Base-by-base conservation (phyloP, 2,113 vertebrate genomes). In the Tiliqua scincoides region DNA sequence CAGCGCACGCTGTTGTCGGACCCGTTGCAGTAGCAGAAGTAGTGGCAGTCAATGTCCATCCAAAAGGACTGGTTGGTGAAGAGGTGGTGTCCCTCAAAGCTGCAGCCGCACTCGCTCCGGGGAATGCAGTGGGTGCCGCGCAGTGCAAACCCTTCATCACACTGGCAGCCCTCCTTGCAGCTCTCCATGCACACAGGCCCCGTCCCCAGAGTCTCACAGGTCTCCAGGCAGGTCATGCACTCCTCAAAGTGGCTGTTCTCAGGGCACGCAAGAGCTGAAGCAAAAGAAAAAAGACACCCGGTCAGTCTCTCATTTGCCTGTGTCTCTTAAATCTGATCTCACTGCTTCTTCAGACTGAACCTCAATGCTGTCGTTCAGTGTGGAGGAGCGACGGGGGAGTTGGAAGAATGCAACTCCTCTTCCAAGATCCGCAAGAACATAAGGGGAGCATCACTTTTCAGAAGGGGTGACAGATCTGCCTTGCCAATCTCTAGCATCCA, bases 241-340 rank as follows among this genome's bases (percentile, higher is more conserved):
- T 99, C 98, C 77, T 99, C 98, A 0, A 99, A 99, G 81, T 99
- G 98, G 88, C 99, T 99, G 95, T 99, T 98, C 87, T 97, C 97
- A 0, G 98, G 98, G 88, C 99, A 99, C 0, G 98, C 91, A 15
- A 99, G 97, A 89, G 98, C 99, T 99, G 95, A n/a, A 91, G 32
- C 4, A 12, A 3, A 23, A 63, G 12, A 1, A 23, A 52, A n/a
- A 3, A 20, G 30, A 52, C 18, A 3, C 7, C 6, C 21, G 17
- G 11, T 85, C 25, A 86, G 54, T 20, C 32, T 68, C 27, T n/a
- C n/a, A n/a, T n/a, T n/a, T n/a, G n/a, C n/a, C n/a, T n/a, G n/a
- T n/a, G n/a, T 48, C 43, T 48, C 43, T 48, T 8, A 48, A 48
- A 48, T 48, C 43, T 8, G 43, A 48, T 48, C 43, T 48, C 43